These are phyloP conservation scores for Halcyon senegalensis DNA, from an alignment of 2,113 vertebrate genomes.

Conservation along the genomic window DNA sequence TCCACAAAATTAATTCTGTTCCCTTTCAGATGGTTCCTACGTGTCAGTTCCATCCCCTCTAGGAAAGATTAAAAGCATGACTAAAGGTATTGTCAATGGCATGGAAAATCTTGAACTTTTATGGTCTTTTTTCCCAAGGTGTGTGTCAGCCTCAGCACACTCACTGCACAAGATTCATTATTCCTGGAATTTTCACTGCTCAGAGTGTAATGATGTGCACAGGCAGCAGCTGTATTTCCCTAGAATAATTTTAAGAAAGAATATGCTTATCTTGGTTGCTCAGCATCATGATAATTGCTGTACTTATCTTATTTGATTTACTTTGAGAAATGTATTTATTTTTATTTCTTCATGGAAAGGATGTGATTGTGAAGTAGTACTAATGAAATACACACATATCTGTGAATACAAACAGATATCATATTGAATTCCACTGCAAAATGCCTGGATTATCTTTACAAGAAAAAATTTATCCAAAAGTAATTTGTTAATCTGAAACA, in stretches of 20 bases:
- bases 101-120: not conserved
- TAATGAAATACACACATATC: not conserved
- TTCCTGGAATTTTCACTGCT: not conserved
- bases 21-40: slow-evolving; percentile 90
- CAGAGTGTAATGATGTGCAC: not conserved
- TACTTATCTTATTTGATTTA: not conserved
- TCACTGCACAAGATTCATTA: not conserved
- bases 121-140: not conserved
- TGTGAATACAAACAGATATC: not conserved
- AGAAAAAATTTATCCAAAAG: not conserved
- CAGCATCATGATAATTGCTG: not conserved
- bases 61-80: slow-evolving; percentile 97
- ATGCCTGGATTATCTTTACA: not conserved
- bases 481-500: not conserved
- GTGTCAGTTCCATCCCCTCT: slow-evolving; percentile 94
- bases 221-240: not conserved
- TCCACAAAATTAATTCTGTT: not conserved
- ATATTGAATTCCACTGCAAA: not conserved
- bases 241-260: not conserved
- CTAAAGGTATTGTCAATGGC: slow-evolving; percentile 86
- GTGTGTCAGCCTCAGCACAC: not conserved
- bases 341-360: not conserved
- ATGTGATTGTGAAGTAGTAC: not conserved
- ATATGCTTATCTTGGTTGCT: not conserved
- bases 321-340: not conserved